phyloP scores from a whole-genome alignment of 2,888 invertebrate genomes.

The Nomada hirtipes region DNA sequence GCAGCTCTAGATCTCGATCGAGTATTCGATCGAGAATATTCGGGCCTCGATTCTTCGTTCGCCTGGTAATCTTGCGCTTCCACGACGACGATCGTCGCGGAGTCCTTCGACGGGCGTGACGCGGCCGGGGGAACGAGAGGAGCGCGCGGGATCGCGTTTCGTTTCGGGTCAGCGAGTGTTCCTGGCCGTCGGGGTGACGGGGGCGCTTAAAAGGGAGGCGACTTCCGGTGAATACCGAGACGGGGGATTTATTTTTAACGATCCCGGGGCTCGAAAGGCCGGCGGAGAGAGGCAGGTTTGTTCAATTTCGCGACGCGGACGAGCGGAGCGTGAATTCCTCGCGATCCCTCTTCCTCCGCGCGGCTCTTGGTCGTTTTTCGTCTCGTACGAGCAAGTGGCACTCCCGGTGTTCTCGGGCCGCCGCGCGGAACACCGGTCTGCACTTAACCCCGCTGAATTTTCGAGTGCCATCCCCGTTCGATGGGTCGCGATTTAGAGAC shows the following conservation, averaged over 20 bases:
- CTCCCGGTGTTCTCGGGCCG: conserved; percentile 36
- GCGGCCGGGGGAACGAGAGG: too few relatives aligned
- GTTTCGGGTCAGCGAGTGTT: background rate
- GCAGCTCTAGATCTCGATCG: too few relatives aligned
- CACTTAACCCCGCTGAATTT: conserved; percentile 55
- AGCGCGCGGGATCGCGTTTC: too few relatives aligned
- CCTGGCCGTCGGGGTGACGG: too few relatives aligned
- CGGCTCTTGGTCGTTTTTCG: conserved; percentile 19
- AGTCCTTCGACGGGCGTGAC: too few relatives aligned
- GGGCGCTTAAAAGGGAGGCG: background rate
- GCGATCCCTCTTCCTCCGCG: conserved; percentile 7
- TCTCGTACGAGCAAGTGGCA: conserved; percentile 47
- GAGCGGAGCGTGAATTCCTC: conserved; percentile 55
- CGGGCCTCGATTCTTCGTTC: too few relatives aligned
- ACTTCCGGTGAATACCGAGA: conserved; percentile 20
- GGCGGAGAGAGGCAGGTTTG: conserved; percentile 22
- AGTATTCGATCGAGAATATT: too few relatives aligned
- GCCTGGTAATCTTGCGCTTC: too few relatives aligned
- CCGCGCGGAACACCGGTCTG: conserved; percentile 43
- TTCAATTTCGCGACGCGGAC: conserved; percentile 29
- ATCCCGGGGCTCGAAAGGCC: background rate
- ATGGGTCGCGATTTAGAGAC: background rate
- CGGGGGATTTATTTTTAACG: conserved; percentile 44
- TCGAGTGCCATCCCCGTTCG: background rate
- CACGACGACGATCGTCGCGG: too few relatives aligned